Evolutionary conservation across 2,113 vertebrate species (phyloP).

Genomic region (Pedionomus torquatus): DNA sequence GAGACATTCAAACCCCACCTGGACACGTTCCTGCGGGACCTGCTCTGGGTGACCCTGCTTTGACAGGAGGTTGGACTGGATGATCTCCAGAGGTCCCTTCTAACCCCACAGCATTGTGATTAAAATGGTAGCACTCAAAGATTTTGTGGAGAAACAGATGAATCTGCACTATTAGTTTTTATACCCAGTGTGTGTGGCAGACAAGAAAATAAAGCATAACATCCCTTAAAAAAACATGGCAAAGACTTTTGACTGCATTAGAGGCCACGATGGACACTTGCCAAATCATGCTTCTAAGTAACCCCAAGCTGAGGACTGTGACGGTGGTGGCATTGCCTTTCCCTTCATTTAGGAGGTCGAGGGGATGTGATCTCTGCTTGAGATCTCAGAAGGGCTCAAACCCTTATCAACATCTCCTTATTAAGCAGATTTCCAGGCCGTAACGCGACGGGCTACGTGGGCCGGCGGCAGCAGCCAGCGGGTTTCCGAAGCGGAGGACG

Average conservation of each 20-base stretch:
- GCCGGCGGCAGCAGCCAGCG: neutral
- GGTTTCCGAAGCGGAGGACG: neutral
- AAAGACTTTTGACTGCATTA: neutral
- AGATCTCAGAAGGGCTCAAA: neutral
- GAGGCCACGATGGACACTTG: neutral
- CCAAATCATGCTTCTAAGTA: neutral
- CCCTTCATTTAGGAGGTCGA: neutral
- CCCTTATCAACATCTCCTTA: neutral
- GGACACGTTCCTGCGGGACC: too few species aligned
- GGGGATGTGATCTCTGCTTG: accelerated
- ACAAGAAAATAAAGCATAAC: neutral
- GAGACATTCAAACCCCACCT: too few species aligned
- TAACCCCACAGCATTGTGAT: too few species aligned
- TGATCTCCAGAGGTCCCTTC: too few species aligned
- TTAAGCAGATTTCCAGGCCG: neutral
- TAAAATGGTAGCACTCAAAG: neutral
- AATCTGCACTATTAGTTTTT: neutral
- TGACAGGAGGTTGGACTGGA: too few species aligned
- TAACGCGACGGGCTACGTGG: accelerated
- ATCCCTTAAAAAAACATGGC: neutral
- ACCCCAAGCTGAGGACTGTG: accelerated
- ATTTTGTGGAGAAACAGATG: accelerated
- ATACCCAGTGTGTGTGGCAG: neutral
- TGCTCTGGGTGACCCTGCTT: too few species aligned
- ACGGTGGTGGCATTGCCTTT: too few species aligned